phyloP scores from a whole-genome alignment of 2,797 vertebrate species.

The Rhadinocentrus ornatus region DNA sequence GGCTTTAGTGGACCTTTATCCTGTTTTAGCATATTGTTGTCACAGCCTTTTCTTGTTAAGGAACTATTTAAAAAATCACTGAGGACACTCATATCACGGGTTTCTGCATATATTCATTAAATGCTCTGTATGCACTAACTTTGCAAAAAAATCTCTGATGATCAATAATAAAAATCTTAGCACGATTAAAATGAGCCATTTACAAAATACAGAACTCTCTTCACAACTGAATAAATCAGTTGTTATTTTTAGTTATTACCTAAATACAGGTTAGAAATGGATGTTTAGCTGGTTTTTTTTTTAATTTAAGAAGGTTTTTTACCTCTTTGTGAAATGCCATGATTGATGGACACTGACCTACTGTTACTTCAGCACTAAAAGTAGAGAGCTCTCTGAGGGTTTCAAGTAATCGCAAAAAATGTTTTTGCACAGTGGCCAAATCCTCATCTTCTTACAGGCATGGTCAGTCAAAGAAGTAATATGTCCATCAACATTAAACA shows the following conservation, averaged over 20 bases:
- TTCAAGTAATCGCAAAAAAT: slow-evolving; percentile 24
- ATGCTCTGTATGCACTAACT: slow-evolving; percentile 39
- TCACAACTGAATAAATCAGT: neutral
- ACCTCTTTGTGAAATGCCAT: slow-evolving; percentile 17
- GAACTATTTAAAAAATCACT: slow-evolving; percentile 11
- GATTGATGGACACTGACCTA: slow-evolving; percentile 13
- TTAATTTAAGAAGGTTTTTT: neutral
- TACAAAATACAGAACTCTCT: slow-evolving; percentile 19
- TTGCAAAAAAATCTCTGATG: slow-evolving; percentile 4
- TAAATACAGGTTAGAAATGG: neutral
- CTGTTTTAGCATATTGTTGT: slow-evolving; percentile 1
- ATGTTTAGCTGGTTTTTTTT: neutral
- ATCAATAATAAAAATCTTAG: slow-evolving; percentile 23
- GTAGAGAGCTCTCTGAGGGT: slow-evolving; percentile 7
- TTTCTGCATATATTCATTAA: slow-evolving; percentile 45
- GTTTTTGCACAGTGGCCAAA: slow-evolving; percentile 66
- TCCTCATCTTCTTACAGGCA: slow-evolving; percentile 13
- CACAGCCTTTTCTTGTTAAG: slow-evolving; percentile 14
- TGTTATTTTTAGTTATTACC: neutral
- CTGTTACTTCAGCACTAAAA: slow-evolving; percentile 26
- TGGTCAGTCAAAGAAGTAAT: slow-evolving; percentile 4
- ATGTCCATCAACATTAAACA: slow-evolving; percentile 17
- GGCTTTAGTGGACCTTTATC: slow-evolving; percentile 21
- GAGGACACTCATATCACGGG: neutral
- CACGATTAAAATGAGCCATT: slow-evolving; percentile 14